A percentile compares a stretch with the other conserved stretches of the same genome.
phyloP scores from a whole-genome alignment of 1,140 invertebrate species.

The Drosophila persimilis region DNA sequence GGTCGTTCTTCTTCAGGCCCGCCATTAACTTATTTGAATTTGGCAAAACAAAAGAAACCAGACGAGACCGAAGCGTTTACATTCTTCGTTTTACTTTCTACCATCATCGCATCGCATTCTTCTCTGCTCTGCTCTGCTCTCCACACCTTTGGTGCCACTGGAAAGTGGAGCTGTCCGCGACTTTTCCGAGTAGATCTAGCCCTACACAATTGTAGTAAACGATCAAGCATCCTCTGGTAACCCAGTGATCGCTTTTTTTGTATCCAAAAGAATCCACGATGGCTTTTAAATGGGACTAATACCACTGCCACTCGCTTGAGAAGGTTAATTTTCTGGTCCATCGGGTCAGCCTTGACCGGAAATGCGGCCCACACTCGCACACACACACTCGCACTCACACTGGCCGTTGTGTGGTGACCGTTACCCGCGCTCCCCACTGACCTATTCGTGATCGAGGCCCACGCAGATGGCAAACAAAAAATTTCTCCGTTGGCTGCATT shows the following conservation, averaged over 20 bases:
- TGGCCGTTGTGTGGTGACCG: background rate
- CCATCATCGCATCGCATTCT: constrained; percentile 27
- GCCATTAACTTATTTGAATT: constrained; percentile 66
- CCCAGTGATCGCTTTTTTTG: background rate
- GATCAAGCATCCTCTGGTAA: background rate
- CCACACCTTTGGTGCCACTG: constrained; percentile 9
- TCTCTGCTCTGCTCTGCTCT: background rate
- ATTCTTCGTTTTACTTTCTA: constrained; percentile 70
- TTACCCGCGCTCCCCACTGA: background rate
- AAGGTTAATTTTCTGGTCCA: constrained; percentile 42
- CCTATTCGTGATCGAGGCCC: constrained; percentile 5
- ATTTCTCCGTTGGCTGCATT: constrained; percentile 51
- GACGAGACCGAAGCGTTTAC: constrained; percentile 5
- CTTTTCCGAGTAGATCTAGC: background rate
- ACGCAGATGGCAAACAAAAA: constrained; percentile 26
- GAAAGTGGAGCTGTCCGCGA: constrained; percentile 40
- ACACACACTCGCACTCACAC: too few relatives aligned
- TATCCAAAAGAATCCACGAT: too few relatives aligned
- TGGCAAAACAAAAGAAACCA: constrained; percentile 54
- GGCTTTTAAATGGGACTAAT: too few relatives aligned
- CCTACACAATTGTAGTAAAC: too few relatives aligned
- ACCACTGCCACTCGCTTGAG: background rate
- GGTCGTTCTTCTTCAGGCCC: constrained; percentile 19
- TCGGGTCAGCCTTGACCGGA: constrained; percentile 48
- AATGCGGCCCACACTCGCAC: constrained; percentile 8